Conservation (phyloP, 2,888 invertebrate species). For the Cataglyphis albicans region DNA sequence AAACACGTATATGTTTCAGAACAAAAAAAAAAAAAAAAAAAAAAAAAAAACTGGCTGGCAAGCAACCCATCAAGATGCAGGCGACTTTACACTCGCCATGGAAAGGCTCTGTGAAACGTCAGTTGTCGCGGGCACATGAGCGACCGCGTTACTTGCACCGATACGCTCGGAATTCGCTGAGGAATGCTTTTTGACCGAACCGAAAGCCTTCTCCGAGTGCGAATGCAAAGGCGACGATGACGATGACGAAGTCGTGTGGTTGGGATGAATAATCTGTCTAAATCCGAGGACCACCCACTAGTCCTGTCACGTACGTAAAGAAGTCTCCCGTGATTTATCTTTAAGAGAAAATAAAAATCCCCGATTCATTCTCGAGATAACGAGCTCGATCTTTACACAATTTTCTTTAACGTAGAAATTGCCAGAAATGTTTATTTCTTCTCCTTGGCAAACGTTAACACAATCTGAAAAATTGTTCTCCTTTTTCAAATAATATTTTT, state of each 20-base stretch:
- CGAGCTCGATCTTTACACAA: not conserved
- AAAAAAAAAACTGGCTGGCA: not conserved
- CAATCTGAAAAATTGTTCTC: not conserved
- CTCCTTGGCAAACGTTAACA: not conserved
- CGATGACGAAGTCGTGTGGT: constrained; percentile 53
- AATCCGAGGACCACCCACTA: constrained; percentile 49
- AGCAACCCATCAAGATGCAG: constrained; percentile 44
- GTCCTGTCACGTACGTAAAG: constrained; percentile 28
- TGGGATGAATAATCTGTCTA: constrained; percentile 51
- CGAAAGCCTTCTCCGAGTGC: constrained; percentile 53
- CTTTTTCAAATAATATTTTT: not conserved
- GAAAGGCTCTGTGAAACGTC: constrained; percentile 52
- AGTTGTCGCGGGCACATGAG: constrained; percentile 43
- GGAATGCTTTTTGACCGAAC: constrained; percentile 65
- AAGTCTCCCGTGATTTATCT: constrained; percentile 40
- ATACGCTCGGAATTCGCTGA: constrained; percentile 65
- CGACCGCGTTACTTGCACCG: constrained; percentile 59
- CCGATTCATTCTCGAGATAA: constrained; percentile 25
- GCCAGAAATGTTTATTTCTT: not conserved
- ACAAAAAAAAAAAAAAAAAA: not conserved
- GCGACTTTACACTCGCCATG: constrained; percentile 49
- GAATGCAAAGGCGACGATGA: constrained; percentile 53
- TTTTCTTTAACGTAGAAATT: not conserved
- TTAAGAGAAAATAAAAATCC: constrained; percentile 24
- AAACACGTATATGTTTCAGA: constrained; percentile 28